These are phyloP conservation scores for Drosophila merina DNA, from an alignment of 2,888 invertebrate genomes.

Conservation along the genomic window DNA sequence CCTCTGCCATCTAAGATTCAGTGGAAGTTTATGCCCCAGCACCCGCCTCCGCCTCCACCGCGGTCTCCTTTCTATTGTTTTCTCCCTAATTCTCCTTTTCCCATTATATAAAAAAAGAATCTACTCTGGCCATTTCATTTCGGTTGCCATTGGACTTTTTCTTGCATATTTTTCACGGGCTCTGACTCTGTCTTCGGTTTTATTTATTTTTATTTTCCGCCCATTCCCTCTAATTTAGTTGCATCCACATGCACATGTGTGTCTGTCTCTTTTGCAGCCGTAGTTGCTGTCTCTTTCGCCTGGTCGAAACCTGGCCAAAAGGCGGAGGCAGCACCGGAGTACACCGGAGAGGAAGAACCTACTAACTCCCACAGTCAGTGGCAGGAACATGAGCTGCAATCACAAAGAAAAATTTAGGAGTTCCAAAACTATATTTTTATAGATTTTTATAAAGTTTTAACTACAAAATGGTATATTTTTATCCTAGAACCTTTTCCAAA, in stretches of 20 bases:
- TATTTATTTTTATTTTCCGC: constrained; percentile 2
- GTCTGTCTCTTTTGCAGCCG: background rate
- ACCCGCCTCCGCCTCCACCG: constrained; percentile 9
- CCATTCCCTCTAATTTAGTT: constrained; percentile 29
- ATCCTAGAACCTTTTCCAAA: too few relatives aligned
- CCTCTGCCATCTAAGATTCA: constrained; percentile 30
- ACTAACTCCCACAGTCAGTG: constrained; percentile 60
- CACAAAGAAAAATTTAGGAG: constrained; percentile 11
- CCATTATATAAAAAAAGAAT: constrained; percentile 57
- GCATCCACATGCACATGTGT: constrained; percentile 23
- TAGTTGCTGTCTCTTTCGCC: constrained; percentile 2
- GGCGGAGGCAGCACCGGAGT: constrained; percentile 5
- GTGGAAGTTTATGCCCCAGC: constrained; percentile 61
- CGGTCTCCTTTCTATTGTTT: background rate
- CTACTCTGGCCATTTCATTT: constrained; percentile 62
- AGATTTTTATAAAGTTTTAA: too few relatives aligned
- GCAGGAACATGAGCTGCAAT: constrained; percentile 56
- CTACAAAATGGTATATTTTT: too few relatives aligned
- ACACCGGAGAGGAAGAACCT: constrained; percentile 18
- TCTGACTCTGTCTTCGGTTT: constrained; percentile 38
- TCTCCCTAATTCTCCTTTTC: constrained; percentile 7
- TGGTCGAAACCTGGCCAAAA: constrained; percentile 28
- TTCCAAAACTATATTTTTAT: background rate
- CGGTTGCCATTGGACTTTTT: constrained; percentile 49
- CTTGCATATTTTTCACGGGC: constrained; percentile 77